phyloP scores from a whole-genome alignment of 2,888 invertebrate genomes.

The Rotaria sp. region DNA sequence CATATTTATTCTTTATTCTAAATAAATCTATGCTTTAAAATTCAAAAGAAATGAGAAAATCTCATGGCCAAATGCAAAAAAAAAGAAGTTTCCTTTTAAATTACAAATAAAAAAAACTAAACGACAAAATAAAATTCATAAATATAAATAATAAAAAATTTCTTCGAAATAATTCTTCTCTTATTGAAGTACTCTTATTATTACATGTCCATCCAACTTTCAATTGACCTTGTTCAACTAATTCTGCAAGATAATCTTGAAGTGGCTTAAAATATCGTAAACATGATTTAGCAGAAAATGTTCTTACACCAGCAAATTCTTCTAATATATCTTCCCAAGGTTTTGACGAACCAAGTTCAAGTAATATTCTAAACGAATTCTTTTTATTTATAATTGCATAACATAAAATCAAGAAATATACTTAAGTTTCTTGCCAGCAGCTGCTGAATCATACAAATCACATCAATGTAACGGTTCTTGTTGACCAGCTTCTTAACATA shows the following conservation, averaged over 20 bases:
- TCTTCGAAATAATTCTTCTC: not conserved
- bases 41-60: too few relatives aligned
- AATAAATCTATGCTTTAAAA: not conserved
- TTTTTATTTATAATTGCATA: not conserved
- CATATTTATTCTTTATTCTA: not conserved
- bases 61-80: not conserved
- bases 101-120: not conserved
- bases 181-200: not conserved
- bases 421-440: slow-evolving; percentile 77
- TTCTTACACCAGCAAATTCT: slow-evolving; percentile 35
- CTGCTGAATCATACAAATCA: slow-evolving; percentile 77
- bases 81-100: not conserved
- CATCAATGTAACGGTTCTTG: slow-evolving; percentile 74
- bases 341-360: slow-evolving; percentile 34
- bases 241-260: slow-evolving; percentile 27
- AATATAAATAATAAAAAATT: not conserved
- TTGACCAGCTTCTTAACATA: slow-evolving; percentile 74
- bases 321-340: slow-evolving; percentile 33
- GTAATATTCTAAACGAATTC: not conserved
- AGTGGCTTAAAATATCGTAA: slow-evolving; percentile 39
- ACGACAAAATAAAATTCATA: not conserved
- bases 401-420: slow-evolving; percentile 57
- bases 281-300: slow-evolving; percentile 32
- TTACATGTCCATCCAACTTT: slow-evolving; percentile 3
- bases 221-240: not conserved